Conservation (phyloP, 2,113 vertebrate species). For the Tetrax tetrax region DNA sequence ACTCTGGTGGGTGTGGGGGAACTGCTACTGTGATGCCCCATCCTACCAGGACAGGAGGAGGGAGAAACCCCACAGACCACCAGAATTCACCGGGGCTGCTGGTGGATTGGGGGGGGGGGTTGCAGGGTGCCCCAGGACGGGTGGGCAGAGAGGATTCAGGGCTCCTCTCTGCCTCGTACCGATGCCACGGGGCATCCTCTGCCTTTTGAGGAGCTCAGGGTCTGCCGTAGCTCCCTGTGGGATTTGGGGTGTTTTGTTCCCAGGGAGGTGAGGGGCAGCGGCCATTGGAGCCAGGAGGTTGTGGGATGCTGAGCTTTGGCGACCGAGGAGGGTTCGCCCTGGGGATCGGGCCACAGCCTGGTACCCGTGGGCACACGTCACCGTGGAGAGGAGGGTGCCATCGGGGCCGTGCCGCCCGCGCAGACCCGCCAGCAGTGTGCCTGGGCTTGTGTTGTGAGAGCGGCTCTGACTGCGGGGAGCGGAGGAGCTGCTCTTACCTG, state of each 20-base stretch:
- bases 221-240: background rate
- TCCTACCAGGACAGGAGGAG: accelerated
- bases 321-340: accelerated
- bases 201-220: background rate
- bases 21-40: background rate
- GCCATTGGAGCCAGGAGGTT: background rate
- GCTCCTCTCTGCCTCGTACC: background rate
- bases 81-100: background rate
- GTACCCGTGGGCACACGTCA: accelerated
- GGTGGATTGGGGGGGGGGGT: background rate
- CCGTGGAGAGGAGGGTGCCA: background rate
- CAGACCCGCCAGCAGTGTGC: accelerated
- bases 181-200: accelerated
- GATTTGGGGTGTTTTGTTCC: background rate
- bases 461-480: accelerated
- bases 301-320: background rate
- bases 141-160: background rate
- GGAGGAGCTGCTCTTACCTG: background rate
- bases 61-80: background rate
- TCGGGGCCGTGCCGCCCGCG: accelerated
- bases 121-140: background rate
- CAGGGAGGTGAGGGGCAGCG: background rate
- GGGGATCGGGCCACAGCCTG: background rate
- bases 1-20: background rate
- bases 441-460: background rate